These are phyloP conservation scores for Drosophila asahinai DNA, from an alignment of 1,140 invertebrate genomes.

Conservation along the genomic window DNA sequence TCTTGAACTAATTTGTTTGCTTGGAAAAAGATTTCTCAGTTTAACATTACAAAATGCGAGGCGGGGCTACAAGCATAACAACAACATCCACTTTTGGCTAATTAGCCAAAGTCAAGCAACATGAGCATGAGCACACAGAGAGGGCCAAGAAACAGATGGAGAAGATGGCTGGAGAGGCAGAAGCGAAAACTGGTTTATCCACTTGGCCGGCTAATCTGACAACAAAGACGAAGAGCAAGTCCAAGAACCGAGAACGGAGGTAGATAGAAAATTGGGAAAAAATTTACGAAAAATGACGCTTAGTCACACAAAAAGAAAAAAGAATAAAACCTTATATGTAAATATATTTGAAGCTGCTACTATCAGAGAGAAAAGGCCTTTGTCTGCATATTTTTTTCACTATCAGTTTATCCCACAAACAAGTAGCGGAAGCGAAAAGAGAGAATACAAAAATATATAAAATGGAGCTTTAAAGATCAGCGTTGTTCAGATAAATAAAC, in stretches of 20 bases:
- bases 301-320: constrained; percentile 12
- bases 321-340: constrained; percentile 11
- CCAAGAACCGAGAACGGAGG: constrained; percentile 10
- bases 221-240: constrained; percentile 36
- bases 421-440: constrained; percentile 45
- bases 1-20: constrained; percentile 43
- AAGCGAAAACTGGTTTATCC: constrained; percentile 51
- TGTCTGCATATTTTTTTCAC: background rate
- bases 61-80: constrained; percentile 21
- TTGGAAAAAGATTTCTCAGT: constrained; percentile 19
- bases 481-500: constrained; percentile 35
- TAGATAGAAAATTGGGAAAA: constrained; percentile 14
- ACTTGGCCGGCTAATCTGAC: constrained; percentile 56
- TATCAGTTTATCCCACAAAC: constrained; percentile 14
- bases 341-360: constrained; percentile 38
- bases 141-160: constrained; percentile 28
- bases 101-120: constrained; percentile 54
- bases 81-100: constrained; percentile 46
- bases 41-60: constrained; percentile 41
- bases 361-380: constrained; percentile 8
- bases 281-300: constrained; percentile 20
- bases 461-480: constrained; percentile 21
- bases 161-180: constrained; percentile 26
- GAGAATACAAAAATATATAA: constrained; percentile 15
- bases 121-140: constrained; percentile 36